These are phyloP conservation scores for Perithous albicinctus DNA, from an alignment of 2,888 invertebrate species.

Conservation along the genomic window DNA sequence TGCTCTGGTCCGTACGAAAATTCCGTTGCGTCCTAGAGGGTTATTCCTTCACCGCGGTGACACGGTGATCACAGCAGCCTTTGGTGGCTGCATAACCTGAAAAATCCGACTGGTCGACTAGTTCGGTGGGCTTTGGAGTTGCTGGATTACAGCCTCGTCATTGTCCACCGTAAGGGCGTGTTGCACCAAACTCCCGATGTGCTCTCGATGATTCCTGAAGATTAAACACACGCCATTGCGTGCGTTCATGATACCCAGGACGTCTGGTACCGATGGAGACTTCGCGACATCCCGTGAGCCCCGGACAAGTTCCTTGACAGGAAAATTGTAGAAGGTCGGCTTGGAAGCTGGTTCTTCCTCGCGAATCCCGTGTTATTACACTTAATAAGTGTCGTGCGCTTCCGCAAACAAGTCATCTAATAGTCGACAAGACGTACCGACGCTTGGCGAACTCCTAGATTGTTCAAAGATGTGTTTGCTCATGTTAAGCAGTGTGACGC, in stretches of 20 bases:
- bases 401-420: conserved; percentile 71
- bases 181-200: conserved; percentile 61
- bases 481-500: conserved; percentile 64
- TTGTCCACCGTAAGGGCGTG: conserved; percentile 62
- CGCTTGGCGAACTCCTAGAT: conserved; percentile 50
- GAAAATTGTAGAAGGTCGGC: conserved; percentile 11
- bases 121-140: conserved; percentile 59
- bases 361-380: background rate
- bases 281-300: background rate
- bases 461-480: conserved; percentile 65
- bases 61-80: conserved; percentile 72
- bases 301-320: too few species aligned
- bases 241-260: too few species aligned
- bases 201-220: conserved; percentile 38
- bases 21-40: conserved; percentile 66
- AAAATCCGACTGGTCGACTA: too few species aligned
- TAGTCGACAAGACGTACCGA: conserved; percentile 65
- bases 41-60: conserved; percentile 68
- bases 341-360: conserved; percentile 67
- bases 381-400: conserved; percentile 68
- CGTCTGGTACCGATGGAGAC: conserved; percentile 43
- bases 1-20: conserved; percentile 67
- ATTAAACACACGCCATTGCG: too few species aligned
- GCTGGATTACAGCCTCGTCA: conserved; percentile 60
- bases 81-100: conserved; percentile 67